phyloP scores from a whole-genome alignment of 2,113 vertebrate species.

The Crotalus viridis region DNA sequence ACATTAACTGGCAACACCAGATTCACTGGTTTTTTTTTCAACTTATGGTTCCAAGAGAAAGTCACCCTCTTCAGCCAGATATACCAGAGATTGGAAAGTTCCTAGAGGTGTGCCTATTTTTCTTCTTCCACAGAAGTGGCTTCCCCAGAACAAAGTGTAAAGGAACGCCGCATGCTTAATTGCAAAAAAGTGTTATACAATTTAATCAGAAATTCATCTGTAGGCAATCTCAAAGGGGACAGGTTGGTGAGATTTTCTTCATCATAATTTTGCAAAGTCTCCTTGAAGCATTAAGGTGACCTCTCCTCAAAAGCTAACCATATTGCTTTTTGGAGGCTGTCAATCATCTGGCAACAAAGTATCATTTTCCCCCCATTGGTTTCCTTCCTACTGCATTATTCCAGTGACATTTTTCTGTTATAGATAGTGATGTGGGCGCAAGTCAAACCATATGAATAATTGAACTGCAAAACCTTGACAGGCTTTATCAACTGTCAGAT shows the following conservation, averaged over 20 bases:
- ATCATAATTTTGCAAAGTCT: neutral
- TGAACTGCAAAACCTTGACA: neutral
- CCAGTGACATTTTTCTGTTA: constrained; percentile 1
- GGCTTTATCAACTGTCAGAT: neutral
- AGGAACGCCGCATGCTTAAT: neutral
- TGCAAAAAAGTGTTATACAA: fast-evolving
- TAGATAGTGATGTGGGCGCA: neutral
- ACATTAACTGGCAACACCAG: neutral
- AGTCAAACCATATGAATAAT: fast-evolving
- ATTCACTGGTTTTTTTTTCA: neutral
- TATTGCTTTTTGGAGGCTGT: neutral
- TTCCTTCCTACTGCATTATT: neutral
- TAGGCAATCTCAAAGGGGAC: neutral
- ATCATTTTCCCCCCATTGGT: neutral
- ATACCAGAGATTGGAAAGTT: neutral
- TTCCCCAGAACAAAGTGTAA: neutral
- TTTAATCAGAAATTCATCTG: neutral
- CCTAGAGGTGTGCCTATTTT: neutral
- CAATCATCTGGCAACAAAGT: neutral
- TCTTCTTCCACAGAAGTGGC: neutral
- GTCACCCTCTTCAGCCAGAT: neutral
- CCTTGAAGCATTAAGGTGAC: neutral
- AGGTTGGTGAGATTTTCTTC: neutral
- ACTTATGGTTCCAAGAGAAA: neutral
- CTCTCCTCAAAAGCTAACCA: fast-evolving